Evolutionary conservation across 1,140 invertebrate species (phyloP).

Genomic region (Apis laboriosa): DNA sequence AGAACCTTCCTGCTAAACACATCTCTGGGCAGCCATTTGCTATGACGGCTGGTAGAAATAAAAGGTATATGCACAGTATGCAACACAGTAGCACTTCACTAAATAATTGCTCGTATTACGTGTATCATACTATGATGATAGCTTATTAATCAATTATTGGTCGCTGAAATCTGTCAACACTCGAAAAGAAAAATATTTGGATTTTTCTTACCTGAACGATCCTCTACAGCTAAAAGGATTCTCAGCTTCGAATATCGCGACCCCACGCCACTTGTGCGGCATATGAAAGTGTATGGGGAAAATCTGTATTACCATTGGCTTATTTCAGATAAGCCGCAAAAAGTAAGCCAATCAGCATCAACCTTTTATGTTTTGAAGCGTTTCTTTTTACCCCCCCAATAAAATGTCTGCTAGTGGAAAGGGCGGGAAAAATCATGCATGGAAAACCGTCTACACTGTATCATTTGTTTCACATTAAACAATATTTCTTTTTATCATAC

Average conservation of each 20-base stretch:
- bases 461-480: neutral
- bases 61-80: conserved; percentile 69
- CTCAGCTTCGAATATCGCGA: conserved; percentile 83
- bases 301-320: conserved; percentile 81
- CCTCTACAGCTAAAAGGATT: conserved; percentile 83
- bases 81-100: conserved; percentile 65
- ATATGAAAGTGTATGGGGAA: conserved; percentile 82
- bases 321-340: conserved; percentile 84
- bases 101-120: conserved; percentile 48
- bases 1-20: conserved; percentile 53
- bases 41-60: conserved; percentile 75
- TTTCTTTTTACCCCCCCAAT: conserved; percentile 79
- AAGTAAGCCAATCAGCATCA: conserved; percentile 82
- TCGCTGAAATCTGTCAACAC: conserved; percentile 79
- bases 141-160: conserved; percentile 16
- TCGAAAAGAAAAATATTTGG: conserved; percentile 80
- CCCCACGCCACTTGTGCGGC: conserved; percentile 84
- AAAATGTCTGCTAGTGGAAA: conserved; percentile 69
- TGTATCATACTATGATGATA: conserved; percentile 29
- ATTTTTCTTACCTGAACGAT: conserved; percentile 83
- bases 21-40: conserved; percentile 79
- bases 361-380: conserved; percentile 80
- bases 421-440: conserved; percentile 69
- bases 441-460: conserved; percentile 39
- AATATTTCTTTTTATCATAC: neutral